Evolutionary conservation across 2,113 vertebrate genomes (phyloP).

Genomic region (Aldabrachelys gigantea): DNA sequence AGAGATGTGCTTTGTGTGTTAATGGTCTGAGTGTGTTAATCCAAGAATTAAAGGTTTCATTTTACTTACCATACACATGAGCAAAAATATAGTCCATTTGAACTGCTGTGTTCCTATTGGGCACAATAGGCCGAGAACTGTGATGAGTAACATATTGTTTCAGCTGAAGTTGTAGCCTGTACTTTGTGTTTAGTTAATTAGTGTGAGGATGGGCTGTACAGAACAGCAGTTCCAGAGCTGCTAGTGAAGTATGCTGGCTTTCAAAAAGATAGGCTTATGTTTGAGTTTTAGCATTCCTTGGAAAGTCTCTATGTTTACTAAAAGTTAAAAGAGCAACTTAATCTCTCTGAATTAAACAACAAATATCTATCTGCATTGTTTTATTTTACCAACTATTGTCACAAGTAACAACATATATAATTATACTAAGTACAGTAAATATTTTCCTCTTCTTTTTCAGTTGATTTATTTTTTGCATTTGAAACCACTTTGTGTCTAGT

Average conservation of each 20-base stretch:
- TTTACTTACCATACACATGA: background rate
- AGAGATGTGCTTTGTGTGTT: background rate
- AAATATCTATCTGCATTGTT: background rate
- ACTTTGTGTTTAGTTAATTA: background rate
- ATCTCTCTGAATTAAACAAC: background rate
- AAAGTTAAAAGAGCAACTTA: background rate
- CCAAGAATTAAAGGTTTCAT: background rate
- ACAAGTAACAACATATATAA: background rate
- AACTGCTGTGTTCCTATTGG: background rate
- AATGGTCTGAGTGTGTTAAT: background rate
- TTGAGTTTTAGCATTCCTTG: background rate
- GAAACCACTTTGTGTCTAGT: background rate
- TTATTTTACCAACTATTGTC: background rate
- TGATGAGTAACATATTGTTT: background rate
- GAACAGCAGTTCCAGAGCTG: background rate
- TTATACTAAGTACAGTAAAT: background rate
- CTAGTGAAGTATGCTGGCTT: background rate
- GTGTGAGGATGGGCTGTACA: background rate
- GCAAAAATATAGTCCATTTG: background rate
- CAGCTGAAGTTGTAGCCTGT: background rate
- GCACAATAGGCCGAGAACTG: background rate
- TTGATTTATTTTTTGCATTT: background rate
- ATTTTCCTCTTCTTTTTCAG: background rate
- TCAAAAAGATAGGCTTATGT: background rate
- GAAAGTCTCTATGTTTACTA: background rate